Base-by-base conservation (phyloP, 2,113 vertebrate species). In the Oxyura jamaicensis region DNA sequence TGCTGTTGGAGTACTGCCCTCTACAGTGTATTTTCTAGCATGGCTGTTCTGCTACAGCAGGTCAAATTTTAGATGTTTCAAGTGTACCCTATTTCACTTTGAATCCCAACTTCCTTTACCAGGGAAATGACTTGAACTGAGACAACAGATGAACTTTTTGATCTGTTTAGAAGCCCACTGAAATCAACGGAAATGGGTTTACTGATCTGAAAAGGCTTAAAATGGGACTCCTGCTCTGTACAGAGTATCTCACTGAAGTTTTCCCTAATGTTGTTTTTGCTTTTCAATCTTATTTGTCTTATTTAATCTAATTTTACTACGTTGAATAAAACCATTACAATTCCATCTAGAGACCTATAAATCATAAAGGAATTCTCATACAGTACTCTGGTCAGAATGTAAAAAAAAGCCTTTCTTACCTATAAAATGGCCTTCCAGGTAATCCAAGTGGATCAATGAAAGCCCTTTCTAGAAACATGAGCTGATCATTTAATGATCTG, bases 381-480 rank as follows among this genome's bases (percentile, higher is more conserved):
- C 6, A 0, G 0, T 48, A 44, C 10, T 88, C 8, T 8, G 67
- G 6, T 10, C 29, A 44, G 58, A 93, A 86, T 88, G 16, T 25
- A 58, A 76, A 88, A 89, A 82, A 12, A 89, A 86, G 14, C 10
- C 7, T 80, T 92, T 56, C 95, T 98, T 97, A 99, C 99, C 99
- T 99, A 87, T 99, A 99, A 95, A 99, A 99, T 2, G 97, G 98
- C 94, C 99, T 98, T 52, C 98, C 99, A 76, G 99, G 99, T 95
- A 99, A 98, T 21, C 99, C 99, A 89, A 99, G 98, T 53, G 99
- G 99, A 96, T 99, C 99, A 0, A 99, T 98, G 94, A 99, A 99
- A 41, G 99, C 98, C 93, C 99, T 98, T 97, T 99, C 99, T 95
- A 99, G 97, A 83, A 99, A 98, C 99, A 99, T 99, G 62, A 99